phyloP scores from a whole-genome alignment of 1,140 invertebrate genomes.

The Euura lappo region DNA sequence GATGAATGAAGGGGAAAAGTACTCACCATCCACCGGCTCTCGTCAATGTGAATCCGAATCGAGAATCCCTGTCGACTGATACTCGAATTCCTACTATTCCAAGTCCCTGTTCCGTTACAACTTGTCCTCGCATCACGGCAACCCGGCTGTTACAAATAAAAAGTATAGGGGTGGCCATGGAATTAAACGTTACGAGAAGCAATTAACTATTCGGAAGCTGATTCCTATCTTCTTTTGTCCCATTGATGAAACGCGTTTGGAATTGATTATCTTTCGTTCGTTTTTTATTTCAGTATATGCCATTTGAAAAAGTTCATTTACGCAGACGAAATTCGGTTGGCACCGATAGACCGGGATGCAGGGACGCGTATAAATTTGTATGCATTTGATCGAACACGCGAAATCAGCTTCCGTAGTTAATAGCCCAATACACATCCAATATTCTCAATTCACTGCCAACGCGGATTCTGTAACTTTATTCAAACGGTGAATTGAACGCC shows the following conservation, averaged over 20 bases:
- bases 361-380: neutral
- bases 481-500: neutral
- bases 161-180: slow-evolving; percentile 43
- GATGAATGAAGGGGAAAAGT: slow-evolving; percentile 8
- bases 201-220: neutral
- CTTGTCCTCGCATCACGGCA: slow-evolving; percentile 96
- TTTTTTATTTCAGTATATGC: no score
- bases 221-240: neutral
- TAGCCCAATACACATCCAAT: slow-evolving; percentile 46
- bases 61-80: slow-evolving; percentile 91
- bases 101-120: slow-evolving; percentile 90
- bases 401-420: slow-evolving; percentile 47
- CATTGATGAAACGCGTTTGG: no score
- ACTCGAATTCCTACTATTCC: slow-evolving; percentile 96
- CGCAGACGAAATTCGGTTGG: no score
- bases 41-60: slow-evolving; percentile 95
- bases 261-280: no score
- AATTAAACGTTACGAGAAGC: neutral
- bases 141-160: slow-evolving; percentile 82
- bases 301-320: no score
- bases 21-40: slow-evolving; percentile 94
- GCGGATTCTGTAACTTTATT: neutral
- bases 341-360: neutral
- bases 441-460: slow-evolving; percentile 45
- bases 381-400: neutral